phyloP scores from a whole-genome alignment of 2,113 vertebrate genomes.

The Enhydra lutris region DNA sequence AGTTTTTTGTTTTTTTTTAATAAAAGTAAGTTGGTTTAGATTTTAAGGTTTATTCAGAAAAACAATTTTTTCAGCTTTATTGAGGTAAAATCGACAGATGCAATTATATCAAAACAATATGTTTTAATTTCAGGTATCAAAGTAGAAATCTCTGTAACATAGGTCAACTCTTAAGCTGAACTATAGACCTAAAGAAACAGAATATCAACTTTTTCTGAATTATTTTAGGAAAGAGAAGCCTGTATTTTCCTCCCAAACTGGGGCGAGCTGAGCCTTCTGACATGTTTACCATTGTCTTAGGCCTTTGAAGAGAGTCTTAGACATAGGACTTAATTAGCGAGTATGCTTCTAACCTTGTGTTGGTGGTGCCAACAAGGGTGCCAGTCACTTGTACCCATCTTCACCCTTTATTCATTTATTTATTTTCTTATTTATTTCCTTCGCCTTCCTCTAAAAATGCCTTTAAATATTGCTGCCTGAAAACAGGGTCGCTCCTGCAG shows the following conservation, averaged over 20 bases:
- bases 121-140: background rate
- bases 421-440: background rate
- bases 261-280: background rate
- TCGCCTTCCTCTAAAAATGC: background rate
- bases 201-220: background rate
- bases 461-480: background rate
- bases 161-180: background rate
- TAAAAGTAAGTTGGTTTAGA: background rate
- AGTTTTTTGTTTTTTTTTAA: background rate
- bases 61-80: background rate
- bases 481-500: background rate
- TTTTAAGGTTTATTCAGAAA: constrained; percentile 29
- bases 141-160: background rate
- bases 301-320: background rate
- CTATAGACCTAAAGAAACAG: background rate
- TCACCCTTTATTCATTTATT: background rate
- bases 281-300: background rate
- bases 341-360: background rate
- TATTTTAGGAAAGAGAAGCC: background rate
- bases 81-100: background rate
- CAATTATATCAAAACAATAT: background rate
- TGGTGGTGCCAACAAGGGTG: background rate
- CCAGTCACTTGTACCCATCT: background rate
- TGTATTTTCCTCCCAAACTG: background rate
- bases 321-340: background rate